Base-by-base conservation (phyloP, 2,797 vertebrate species). In the Eremophila alpestris region DNA sequence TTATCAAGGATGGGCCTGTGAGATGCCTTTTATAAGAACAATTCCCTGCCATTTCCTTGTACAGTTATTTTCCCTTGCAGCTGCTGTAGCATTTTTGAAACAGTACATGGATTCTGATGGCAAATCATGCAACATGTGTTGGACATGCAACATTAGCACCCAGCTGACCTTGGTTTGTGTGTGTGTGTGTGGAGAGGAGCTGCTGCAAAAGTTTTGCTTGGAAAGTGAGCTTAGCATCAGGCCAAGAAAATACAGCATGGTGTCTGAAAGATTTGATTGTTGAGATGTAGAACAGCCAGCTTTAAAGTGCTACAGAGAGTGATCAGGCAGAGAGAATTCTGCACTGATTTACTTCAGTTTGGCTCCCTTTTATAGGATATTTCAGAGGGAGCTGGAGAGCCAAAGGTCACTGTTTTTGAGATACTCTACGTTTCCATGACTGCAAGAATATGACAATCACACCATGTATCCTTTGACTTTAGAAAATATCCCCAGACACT, bases 391-490 rank as follows among this genome's bases (percentile, higher is more conserved):
- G 41, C 29, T 58, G 45, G 21, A 69, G 48, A 84, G 85, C 32
- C 83, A 88, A 93, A 90, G 91, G 94, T 94, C 91, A 55, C 80
- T 93, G 87, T 60, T 95, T 93, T 77, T 93, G 93, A 90, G 94
- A 88, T 74, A 77, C 36, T 73, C 22, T 34, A 13, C 0, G 26
- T 95, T 95, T 95, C 93, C 93, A 95, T 93, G 93, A 90, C 95
- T 92, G 92, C 94, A 76, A 86, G 74, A 96, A 94, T 90, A 96
- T 94, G 94, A 96, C 95, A 93, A 90, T 92, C 94, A 91, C 51
- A 87, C 52, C 3, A 3, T 60, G 45, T 86, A 83, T 93, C 73
- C 77, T 91, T 93, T 94, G 89, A 89, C 94, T 96, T 97, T 26
- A 91, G 87, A 89, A 96, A 95, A 95, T 64, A 94, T 93, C 96